A percentile compares a stretch with the other conserved stretches of the same genome.
Evolutionary conservation across 2,113 vertebrate genomes (phyloP).

Genomic region (Sus scrofa): T2T-Sscrofa CM000819.6:64734501-64735000

Average conservation of each 20-base stretch:
- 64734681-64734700: neutral
- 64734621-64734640: slow-evolving; percentile 22
- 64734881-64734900: neutral
- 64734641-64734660: neutral
- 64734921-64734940: neutral
- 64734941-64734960: neutral
- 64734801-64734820: slow-evolving; percentile 35
- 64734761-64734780: neutral
- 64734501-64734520: neutral
- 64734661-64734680: neutral
- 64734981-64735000: neutral
- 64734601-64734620: neutral
- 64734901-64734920: slow-evolving; percentile 24
- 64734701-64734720: neutral
- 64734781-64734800: neutral
- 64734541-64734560: neutral
- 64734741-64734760: neutral
- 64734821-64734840: slow-evolving; percentile 19
- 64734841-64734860: neutral
- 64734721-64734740: neutral
- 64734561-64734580: neutral
- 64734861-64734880: neutral
- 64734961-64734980: neutral
- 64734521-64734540: neutral
- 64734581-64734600: neutral